Evolutionary conservation across 2,888 invertebrate species (phyloP), one percentile per base, ranked within the genome.

Genomic region (Furcula furcula): DNA sequence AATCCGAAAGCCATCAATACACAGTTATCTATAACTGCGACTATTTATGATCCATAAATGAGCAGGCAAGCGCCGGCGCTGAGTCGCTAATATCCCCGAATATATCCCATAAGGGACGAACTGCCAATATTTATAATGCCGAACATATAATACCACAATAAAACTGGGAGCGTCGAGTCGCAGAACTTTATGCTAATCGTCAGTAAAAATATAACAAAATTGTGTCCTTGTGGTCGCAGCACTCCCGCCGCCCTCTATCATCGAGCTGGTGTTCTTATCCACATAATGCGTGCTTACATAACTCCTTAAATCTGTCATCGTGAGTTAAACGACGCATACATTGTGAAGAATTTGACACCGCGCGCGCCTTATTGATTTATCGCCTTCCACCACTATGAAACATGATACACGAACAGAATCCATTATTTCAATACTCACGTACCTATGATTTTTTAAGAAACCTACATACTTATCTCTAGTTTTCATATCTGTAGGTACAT

Each of bases 11-110:
- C 64, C 72, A 76, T 82, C 77, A 78, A 76, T 78, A 68, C 36
- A 65, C 70, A 67, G 79, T 75, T 82, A 84, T 83, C 79, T 77
- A 57, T 55, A 76, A 74, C 65, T 73, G 67, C 70, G 68, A 54
- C 70, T 64, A 65, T 80, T 72, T 80, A 83, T 75, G 76, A 65
- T 55, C 78, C 73, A 81, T 85, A 82, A 84, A 84, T 72, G 80
- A 73, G 67, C 56, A 68, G 59, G 66, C 74, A 70, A 73, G 70
- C 57, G 67, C 63, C 63, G 48, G 41, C 65, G 65, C 58, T 63
- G 66, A 68, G 63, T 48, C 66, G 60, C 62, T 77, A 77, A 75
- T 71, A 69, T 67, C 56, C 47, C 43, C 50, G 45, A 59, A 53
- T 65, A 69, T 71, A 71, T 61, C 65, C n/a, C 65, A 63, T 58